phyloP scores from a whole-genome alignment of 37 sponge, comb jelly and placozoan genomes.

The Tethya wilhelma region DNA sequence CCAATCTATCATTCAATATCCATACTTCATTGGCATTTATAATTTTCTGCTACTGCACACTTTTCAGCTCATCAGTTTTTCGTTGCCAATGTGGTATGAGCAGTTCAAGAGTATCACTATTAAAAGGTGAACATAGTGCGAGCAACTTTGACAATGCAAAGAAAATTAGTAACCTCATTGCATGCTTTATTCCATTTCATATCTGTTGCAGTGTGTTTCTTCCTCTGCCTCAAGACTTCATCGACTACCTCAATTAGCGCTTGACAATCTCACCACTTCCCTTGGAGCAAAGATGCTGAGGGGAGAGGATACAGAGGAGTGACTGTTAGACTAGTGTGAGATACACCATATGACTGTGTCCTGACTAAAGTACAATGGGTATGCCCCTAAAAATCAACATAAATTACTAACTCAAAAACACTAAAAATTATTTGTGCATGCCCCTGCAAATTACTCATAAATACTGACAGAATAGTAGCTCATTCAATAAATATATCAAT shows the following conservation, averaged over 20 bases:
- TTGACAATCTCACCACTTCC: slow-evolving; percentile 90
- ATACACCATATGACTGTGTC: no score
- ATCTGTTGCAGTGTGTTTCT: slow-evolving; percentile 62
- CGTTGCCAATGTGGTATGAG: slow-evolving; percentile 70
- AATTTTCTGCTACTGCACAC: not conserved
- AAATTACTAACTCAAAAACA: no score
- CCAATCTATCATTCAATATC: not conserved
- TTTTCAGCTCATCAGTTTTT: slow-evolving; percentile 57
- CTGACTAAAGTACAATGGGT: no score
- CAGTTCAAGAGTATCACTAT: slow-evolving; percentile 64
- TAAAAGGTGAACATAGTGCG: slow-evolving; percentile 25
- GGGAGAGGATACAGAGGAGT: not conserved
- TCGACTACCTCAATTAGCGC: slow-evolving; percentile 90
- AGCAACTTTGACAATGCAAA: not conserved
- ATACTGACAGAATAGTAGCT: no score
- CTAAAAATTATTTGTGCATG: no score
- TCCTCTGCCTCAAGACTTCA: slow-evolving; percentile 87
- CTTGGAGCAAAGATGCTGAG: slow-evolving; percentile 63
- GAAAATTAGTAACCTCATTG: not conserved
- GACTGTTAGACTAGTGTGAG: no score
- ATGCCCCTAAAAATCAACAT: no score
- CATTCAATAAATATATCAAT: no score
- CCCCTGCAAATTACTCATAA: no score
- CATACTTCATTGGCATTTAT: not conserved
- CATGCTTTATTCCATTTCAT: not conserved